Evolutionary conservation across 2,797 vertebrate genomes (phyloP), one percentile per base, ranked within the genome.

Genomic region (Meda fulgida): DNA sequence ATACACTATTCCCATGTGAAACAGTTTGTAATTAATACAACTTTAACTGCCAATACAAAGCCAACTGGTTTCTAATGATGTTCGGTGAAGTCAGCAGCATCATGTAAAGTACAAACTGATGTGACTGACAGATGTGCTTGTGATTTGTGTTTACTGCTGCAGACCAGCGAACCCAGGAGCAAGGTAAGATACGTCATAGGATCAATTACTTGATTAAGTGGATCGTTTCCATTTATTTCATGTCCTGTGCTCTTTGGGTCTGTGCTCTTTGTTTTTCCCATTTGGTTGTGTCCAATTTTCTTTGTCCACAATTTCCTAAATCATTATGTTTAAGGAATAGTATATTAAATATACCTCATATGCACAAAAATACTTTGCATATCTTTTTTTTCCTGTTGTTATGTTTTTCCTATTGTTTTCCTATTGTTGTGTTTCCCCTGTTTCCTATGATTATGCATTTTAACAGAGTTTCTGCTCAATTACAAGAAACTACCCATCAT

Each of bases 161-260:
- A 96, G 95, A 95, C 90, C 93, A 95, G 89, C 93, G 93, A 93
- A 95, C 93, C 87, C 93, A 94, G 89, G 90, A 94, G 85, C 94
- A 96, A 96, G 95, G 95, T 96, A 95, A 95, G 95, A 87, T 36
- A 11, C 19, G 8, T 51, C 31, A 51, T 19, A 3, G 23, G 14
- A 60, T 53, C 34, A 13, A 31, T 43, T 10, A 31, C 34, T 29
- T 43, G 16, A 65, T 65, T 23, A 19, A 46, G 36, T 58, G 53
- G 31, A 46, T 51, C 38, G 14, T 55, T 36, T 80, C 14, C 34
- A 7, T 38, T 63, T 7, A 29, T 34, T 75, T 83, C 16, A 67
- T 76, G 60, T 67, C 31, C 29, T 58, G 3, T 48, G 38, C 8
- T 58, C 26, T 40, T 81, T 34, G 51, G 4, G 43, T 46, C 29